A percentile compares a stretch with the other conserved stretches of the same genome.
phyloP scores from a whole-genome alignment of 2,888 invertebrate species.

The Trisateles emortualis region DNA sequence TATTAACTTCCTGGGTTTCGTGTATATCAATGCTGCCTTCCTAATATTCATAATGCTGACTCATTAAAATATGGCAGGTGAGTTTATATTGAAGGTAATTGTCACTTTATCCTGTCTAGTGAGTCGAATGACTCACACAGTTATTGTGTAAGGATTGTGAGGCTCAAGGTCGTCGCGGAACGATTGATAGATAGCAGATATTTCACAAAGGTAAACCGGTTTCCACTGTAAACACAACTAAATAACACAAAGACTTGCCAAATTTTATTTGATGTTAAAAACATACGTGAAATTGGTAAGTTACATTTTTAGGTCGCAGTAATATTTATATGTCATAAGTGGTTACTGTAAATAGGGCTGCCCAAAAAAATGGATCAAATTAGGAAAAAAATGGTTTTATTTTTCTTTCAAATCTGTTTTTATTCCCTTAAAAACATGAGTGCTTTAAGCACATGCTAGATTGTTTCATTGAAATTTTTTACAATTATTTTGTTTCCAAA shows the following conservation, averaged over 20 bases:
- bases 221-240: slow-evolving; percentile 26
- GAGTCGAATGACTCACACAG: slow-evolving; percentile 56
- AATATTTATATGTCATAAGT: too few relatives aligned
- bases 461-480: too few relatives aligned
- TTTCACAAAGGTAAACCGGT: slow-evolving; percentile 37
- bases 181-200: slow-evolving; percentile 47
- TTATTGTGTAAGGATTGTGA: slow-evolving; percentile 46
- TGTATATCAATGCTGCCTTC: too few relatives aligned
- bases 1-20: not conserved
- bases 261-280: slow-evolving; percentile 23
- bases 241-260: too few relatives aligned
- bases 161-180: slow-evolving; percentile 55
- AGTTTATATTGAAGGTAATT: slow-evolving; percentile 58
- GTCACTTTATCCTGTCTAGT: slow-evolving; percentile 60
- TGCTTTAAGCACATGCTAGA: too few relatives aligned
- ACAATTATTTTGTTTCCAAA: too few relatives aligned
- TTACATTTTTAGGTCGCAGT: slow-evolving; percentile 9
- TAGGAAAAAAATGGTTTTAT: too few relatives aligned
- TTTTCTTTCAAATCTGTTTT: too few relatives aligned
- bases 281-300: slow-evolving; percentile 13
- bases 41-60: slow-evolving; percentile 19
- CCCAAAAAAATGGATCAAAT: too few relatives aligned
- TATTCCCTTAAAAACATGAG: too few relatives aligned
- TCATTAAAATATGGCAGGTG: slow-evolving; percentile 44
- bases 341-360: too few relatives aligned